phyloP scores from a whole-genome alignment of 1,140 invertebrate species.

The Drosophila seguyi region DNA sequence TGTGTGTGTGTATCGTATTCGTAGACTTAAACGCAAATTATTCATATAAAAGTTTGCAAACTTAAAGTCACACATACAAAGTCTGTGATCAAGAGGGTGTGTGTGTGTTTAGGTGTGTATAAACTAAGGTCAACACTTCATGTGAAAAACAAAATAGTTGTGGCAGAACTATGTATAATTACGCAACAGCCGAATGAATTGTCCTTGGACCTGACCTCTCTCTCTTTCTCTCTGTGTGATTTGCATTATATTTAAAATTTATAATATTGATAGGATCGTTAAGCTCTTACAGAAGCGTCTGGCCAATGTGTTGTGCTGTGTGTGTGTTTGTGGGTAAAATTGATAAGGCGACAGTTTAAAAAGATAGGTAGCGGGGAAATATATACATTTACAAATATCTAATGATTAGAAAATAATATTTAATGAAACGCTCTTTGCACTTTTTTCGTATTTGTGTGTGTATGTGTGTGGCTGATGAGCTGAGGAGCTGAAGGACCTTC shows the following conservation, averaged over 20 bases:
- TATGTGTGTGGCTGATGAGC: constrained; percentile 41
- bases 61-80: constrained; percentile 61
- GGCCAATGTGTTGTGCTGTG: constrained; percentile 31
- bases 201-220: constrained; percentile 26
- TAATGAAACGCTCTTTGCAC: constrained; percentile 68
- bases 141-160: constrained; percentile 66
- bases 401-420: constrained; percentile 65
- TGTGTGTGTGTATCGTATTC: constrained; percentile 48
- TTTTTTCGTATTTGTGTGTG: constrained; percentile 40
- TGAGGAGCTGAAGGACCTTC: constrained; percentile 56
- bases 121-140: constrained; percentile 71
- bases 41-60: constrained; percentile 67
- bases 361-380: constrained; percentile 67
- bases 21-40: constrained; percentile 56
- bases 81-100: constrained; percentile 43
- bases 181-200: constrained; percentile 64
- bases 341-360: constrained; percentile 68
- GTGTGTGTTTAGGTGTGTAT: constrained; percentile 28
- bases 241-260: constrained; percentile 26
- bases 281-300: constrained; percentile 59
- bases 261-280: constrained; percentile 52
- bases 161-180: constrained; percentile 52
- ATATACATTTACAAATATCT: constrained; percentile 75
- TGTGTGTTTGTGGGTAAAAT: constrained; percentile 47
- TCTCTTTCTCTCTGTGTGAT: constrained; percentile 20